phyloP scores from a whole-genome alignment of 2,797 vertebrate species.

The Eurystomus glaucurus region DNA sequence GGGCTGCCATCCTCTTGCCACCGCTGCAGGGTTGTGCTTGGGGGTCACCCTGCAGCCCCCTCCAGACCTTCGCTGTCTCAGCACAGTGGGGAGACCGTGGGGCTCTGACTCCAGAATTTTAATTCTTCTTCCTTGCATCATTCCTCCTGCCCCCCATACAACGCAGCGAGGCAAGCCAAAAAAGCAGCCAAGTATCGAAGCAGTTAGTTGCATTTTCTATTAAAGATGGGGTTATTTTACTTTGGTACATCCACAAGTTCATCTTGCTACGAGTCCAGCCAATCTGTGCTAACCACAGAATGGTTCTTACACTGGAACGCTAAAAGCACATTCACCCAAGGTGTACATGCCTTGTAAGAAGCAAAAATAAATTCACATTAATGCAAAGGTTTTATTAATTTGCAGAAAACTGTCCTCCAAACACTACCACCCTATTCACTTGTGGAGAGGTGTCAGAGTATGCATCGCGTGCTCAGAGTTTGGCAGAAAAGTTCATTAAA shows the following conservation, averaged over 20 bases:
- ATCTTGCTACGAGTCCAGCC: not conserved
- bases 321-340: not conserved
- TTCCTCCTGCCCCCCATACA: not conserved
- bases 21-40: not conserved
- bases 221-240: not conserved
- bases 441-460: not conserved
- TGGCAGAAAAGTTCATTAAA: not conserved
- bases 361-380: not conserved
- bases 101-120: not conserved
- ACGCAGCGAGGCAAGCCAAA: not conserved
- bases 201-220: not conserved
- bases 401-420: not conserved
- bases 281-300: not conserved
- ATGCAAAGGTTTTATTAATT: not conserved
- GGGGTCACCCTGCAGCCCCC: not conserved
- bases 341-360: not conserved
- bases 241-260: not conserved
- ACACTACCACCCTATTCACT: not conserved
- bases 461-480: not conserved
- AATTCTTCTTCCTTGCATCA: not conserved
- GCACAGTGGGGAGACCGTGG: accelerated
- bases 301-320: not conserved
- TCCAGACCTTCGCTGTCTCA: accelerated
- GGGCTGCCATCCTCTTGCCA: not conserved
- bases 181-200: not conserved